Evolutionary conservation across 2,888 invertebrate genomes (phyloP).

Genomic region (Graphium colonna): DNA sequence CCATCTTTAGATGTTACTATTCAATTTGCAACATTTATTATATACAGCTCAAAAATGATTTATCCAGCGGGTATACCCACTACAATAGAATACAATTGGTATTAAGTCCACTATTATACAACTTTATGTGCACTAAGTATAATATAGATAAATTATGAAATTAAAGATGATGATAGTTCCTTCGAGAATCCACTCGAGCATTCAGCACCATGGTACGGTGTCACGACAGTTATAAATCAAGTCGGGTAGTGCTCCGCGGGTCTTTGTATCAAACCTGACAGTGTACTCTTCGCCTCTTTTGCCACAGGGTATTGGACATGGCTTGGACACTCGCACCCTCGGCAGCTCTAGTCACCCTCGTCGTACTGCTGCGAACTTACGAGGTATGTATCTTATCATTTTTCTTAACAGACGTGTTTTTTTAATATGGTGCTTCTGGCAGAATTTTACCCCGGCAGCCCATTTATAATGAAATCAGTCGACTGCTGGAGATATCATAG

Average conservation of each 20-base stretch:
- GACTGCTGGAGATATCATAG: neutral
- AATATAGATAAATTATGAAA: too few species aligned
- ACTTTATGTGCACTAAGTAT: too few species aligned
- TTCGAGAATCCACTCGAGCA: neutral
- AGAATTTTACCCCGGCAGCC: neutral
- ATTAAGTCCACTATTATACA: too few species aligned
- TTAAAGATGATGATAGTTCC: too few species aligned
- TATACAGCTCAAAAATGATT: too few species aligned
- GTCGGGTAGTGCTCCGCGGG: neutral
- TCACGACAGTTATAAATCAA: neutral
- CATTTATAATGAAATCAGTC: neutral
- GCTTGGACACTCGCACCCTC: neutral
- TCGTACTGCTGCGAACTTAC: constrained; percentile 10
- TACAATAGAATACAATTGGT: too few species aligned
- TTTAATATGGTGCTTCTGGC: neutral
- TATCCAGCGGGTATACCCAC: too few species aligned
- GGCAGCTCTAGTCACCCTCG: constrained; percentile 13
- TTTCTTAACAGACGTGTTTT: neutral
- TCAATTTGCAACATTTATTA: too few species aligned
- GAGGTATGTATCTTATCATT: constrained; percentile 11
- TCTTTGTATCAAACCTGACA: neutral
- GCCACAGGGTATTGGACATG: neutral
- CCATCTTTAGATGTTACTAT: too few species aligned
- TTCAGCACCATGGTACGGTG: constrained; percentile 4
- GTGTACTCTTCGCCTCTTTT: neutral